A percentile compares a stretch with the other conserved stretches of the same genome.
These are phyloP conservation scores for Chanos chanos DNA, from an alignment of 2,797 vertebrate genomes.

Conservation along the genomic window DNA sequence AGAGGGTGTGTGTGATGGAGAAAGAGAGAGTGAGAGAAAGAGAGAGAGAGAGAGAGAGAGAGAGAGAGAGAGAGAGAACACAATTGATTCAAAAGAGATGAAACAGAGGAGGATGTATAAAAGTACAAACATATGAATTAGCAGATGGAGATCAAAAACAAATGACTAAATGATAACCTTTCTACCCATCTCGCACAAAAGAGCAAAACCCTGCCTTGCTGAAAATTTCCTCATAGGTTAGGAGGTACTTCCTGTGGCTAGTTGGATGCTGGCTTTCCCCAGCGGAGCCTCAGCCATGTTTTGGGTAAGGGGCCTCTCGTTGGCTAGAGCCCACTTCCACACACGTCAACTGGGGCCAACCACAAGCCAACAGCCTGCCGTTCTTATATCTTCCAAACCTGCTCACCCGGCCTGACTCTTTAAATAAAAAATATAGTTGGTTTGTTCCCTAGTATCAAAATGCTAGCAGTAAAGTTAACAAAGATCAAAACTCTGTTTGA, in stretches of 20 bases:
- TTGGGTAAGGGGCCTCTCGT: constrained; percentile 54
- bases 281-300: constrained; percentile 38
- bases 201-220: constrained; percentile 62
- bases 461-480: too few relatives aligned
- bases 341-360: background rate
- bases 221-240: constrained; percentile 72
- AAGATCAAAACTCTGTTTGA: too few relatives aligned
- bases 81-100: constrained; percentile 37
- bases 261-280: constrained; percentile 43
- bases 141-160: background rate
- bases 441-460: too few relatives aligned
- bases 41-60: constrained; percentile 8
- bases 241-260: constrained; percentile 69
- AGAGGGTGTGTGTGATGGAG: constrained; percentile 1
- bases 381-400: background rate
- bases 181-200: constrained; percentile 53
- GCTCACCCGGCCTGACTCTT: too few relatives aligned
- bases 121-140: too few relatives aligned
- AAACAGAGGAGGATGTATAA: constrained; percentile 20
- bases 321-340: constrained; percentile 1
- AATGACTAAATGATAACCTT: constrained; percentile 63
- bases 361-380: constrained; percentile 35
- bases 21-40: background rate
- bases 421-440: too few relatives aligned
- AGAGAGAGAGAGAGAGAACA: constrained; percentile 7